Evolutionary conservation across 2,888 invertebrate species (phyloP), one percentile per base, ranked within the genome.

Genomic region (Torymus aiolomorphi): DNA sequence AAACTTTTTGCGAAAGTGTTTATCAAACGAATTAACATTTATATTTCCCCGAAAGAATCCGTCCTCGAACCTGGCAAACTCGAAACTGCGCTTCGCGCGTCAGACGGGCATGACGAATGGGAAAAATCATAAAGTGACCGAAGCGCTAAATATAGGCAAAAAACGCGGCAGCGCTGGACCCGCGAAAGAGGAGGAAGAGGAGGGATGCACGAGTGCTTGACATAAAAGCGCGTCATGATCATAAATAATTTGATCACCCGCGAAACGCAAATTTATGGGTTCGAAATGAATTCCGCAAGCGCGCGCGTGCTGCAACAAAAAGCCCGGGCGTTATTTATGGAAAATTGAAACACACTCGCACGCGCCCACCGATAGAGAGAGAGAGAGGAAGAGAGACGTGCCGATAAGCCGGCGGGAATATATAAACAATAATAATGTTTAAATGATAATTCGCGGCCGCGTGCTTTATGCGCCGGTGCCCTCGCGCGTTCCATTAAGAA

Each of bases 201-300:
- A 72, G 31, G 24, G 42, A 1, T 5, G 42, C 42, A 42, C 42
- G 42, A 42, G 42, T 42, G 42, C 42, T 42, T 61, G 67, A 78
- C 61, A 56, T 54, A 71, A 80, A 76, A 75, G 73, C 31, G 73
- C 31, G 70, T 70, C 67, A 74, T 61, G 65, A 80, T 80, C 67
- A 71, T 80, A 80, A 76, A 80, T 74, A 77, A 75, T 70, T 71
- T 75, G 71, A 78, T 81, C 78, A 70, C 52, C 62, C 66, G 59
- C 67, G 63, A 73, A 63, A 63, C 24, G 52, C 66, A 67, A 80
- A 76, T 77, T 80, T 73, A 73, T 62, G 70, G 24, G 61, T 52
- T 69, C 56, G 66, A 72, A 80, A 76, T 80, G 66, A 80, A 76
- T 76, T 76, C 63, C n/a, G 31, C 18, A 52, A 11, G 56, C 13